Base-by-base conservation (phyloP, 2,797 vertebrate species). In the Brachymystax lenok region DNA sequence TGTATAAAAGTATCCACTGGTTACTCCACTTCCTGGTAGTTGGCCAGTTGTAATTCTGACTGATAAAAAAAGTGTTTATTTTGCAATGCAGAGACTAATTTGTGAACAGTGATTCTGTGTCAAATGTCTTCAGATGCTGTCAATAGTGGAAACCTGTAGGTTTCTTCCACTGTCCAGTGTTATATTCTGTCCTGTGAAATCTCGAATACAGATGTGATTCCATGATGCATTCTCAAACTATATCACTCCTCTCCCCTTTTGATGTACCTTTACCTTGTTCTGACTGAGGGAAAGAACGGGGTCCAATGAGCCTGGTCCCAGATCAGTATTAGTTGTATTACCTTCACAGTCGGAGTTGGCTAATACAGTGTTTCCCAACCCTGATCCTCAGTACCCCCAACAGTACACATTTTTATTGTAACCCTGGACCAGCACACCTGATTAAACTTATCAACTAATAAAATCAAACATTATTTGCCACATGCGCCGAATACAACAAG, bases 81-180 rank as follows among this genome's bases (percentile, higher is more conserved):
- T 27, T 80, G 76, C 61, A 27, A 74, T 77, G 68, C 73, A 79
- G 56, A 73, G 50, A 66, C 10, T 19, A 51, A 73, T 56, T 71
- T 79, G 77, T 84, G 76, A 80, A 76, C 77, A 77, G 68, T 75
- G 24, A 74, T 78, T 83, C 67, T 74, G 75, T 78, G 80, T 86
- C 59, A 54, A 68, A 75, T 80, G 46, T 82, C 30, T 10, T 73
- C 30, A 33, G 54, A 33, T 50, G 28, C n/a, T 59, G 71, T 61
- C 28, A 61, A 30, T 69, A 77, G 19, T 76, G 74, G 16, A 24
- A 64, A 54, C 28, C 33, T 35, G 74, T 77, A 50, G 66, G 12
- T 74, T 74, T 13, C 17, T 74, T 74, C 33, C 35, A 21, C 3
- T 54, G 51, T 71, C 21, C 8, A n/a, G 56, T 73, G 46, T 54